These are phyloP conservation scores for Eucera pruinosa DNA, from an alignment of 2,888 invertebrate species.

Conservation along the genomic window DNA sequence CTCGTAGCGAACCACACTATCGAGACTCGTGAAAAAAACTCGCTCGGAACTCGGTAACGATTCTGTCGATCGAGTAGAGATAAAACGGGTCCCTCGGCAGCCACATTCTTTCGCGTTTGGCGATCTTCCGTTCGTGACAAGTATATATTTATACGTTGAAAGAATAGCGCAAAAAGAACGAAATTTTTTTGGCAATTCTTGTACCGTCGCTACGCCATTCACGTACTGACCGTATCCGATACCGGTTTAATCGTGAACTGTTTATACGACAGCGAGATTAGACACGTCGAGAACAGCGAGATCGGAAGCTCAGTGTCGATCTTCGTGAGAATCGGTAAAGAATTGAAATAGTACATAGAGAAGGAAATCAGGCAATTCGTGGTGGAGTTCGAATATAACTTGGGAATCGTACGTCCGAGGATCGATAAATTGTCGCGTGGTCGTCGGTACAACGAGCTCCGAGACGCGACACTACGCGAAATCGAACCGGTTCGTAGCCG, in stretches of 20 bases:
- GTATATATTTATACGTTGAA: neutral
- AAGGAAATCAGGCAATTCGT: constrained; percentile 31
- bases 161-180: constrained; percentile 5
- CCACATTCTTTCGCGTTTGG: constrained; percentile 8
- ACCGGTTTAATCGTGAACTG: constrained; percentile 45
- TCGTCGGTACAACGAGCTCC: constrained; percentile 39
- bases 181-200: constrained; percentile 26
- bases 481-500: constrained; percentile 55
- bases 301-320: constrained; percentile 41
- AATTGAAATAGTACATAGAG: neutral
- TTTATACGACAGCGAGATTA: constrained; percentile 38
- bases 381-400: constrained; percentile 34
- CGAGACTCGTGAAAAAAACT: constrained; percentile 46
- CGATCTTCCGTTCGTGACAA: constrained; percentile 26
- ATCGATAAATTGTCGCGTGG: constrained; percentile 60
- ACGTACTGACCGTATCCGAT: constrained; percentile 24
- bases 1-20: constrained; percentile 47
- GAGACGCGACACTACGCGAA: constrained; percentile 42
- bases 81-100: constrained; percentile 13
- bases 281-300: constrained; percentile 21
- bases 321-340: constrained; percentile 18
- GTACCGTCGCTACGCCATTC: neutral
- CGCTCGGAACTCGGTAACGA: constrained; percentile 19
- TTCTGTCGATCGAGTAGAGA: constrained; percentile 22
- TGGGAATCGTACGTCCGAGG: constrained; percentile 39